Conservation (phyloP, 2,888 invertebrate genomes). For the Dryomyza anilis region DNA sequence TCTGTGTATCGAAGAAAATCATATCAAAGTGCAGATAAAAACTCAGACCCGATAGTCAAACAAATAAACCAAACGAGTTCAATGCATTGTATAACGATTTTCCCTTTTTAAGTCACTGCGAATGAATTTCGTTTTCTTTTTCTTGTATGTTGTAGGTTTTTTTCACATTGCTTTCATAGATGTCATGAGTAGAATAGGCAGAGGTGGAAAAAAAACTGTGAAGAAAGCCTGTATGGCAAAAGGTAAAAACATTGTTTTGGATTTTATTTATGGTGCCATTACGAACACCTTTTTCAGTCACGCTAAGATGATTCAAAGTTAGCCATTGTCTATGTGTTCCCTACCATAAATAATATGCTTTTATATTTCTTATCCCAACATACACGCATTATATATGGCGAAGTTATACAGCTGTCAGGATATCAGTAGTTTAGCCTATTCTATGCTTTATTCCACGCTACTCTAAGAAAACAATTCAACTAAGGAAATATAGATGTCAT, state of each 20-base stretch:
- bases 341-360: conserved; percentile 1
- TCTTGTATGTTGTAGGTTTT: background rate
- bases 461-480: no score
- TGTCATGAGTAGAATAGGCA: conserved; percentile 3
- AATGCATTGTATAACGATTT: background rate
- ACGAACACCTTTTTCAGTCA: conserved; percentile 11
- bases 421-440: background rate
- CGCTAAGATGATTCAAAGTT: background rate
- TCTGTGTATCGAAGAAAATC: background rate
- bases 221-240: no score
- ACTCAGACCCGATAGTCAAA: background rate
- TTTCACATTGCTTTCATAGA: background rate
- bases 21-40: background rate
- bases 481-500: no score
- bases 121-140: background rate
- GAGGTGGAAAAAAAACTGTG: background rate
- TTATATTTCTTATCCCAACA: background rate
- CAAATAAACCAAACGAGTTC: background rate
- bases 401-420: background rate
- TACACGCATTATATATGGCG: background rate
- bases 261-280: conserved; percentile 16
- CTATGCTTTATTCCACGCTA: no score
- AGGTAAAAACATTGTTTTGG: conserved; percentile 1
- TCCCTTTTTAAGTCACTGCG: no score
- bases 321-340: background rate